These are phyloP conservation scores for Melitaea athalia DNA, from an alignment of 2,888 invertebrate genomes.

Conservation along the genomic window DNA sequence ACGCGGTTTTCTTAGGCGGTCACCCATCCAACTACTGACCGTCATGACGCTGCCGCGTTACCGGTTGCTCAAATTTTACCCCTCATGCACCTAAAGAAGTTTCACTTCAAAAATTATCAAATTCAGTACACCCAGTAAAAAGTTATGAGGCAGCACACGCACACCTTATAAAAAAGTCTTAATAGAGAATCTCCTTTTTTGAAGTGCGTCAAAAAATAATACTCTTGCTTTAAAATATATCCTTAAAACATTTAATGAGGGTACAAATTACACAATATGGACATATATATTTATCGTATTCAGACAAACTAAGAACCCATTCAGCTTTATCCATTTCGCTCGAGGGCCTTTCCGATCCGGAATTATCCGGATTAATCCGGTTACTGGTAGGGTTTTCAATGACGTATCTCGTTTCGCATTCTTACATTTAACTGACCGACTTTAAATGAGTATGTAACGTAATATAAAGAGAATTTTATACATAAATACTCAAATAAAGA, in stretches of 20 bases:
- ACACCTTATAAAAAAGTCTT: too few species aligned
- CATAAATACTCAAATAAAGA: too few species aligned
- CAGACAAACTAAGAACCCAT: conserved; percentile 14
- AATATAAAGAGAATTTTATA: not conserved
- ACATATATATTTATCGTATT: not conserved
- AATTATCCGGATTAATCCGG: conserved; percentile 53
- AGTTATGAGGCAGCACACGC: too few species aligned
- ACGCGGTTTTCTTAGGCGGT: too few species aligned
- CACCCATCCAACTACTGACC: too few species aligned
- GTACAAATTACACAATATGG: not conserved
- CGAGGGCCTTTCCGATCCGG: conserved; percentile 41
- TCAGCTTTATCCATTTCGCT: conserved; percentile 24
- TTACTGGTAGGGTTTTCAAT: conserved; percentile 16
- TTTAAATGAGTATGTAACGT: not conserved
- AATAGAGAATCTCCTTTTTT: too few species aligned
- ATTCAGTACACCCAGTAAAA: too few species aligned
- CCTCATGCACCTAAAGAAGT: too few species aligned
- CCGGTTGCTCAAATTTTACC: too few species aligned
- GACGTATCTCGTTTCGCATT: conserved; percentile 1
- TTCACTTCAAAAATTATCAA: too few species aligned
- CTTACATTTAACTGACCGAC: not conserved
- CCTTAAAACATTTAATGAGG: not conserved
- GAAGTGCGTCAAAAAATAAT: too few species aligned
- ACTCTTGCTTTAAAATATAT: not conserved
- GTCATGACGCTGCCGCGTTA: too few species aligned